Evolutionary conservation across 2,797 vertebrate species (phyloP), one percentile per base, ranked within the genome.

Genomic region (Alfaro cultratus): DNA sequence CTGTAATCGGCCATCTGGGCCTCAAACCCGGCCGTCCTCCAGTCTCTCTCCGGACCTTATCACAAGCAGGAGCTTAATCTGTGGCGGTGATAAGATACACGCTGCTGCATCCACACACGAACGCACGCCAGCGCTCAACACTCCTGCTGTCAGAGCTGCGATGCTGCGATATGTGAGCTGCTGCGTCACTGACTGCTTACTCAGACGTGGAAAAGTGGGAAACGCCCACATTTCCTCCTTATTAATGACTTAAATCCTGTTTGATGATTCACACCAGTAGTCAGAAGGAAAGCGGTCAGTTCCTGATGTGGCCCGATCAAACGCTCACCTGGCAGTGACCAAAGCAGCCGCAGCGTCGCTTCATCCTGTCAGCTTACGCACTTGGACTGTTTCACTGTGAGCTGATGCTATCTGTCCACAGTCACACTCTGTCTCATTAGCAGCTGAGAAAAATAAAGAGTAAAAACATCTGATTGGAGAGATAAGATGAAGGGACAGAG

Each of bases 1-100:
- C 76, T 75, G 67, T 92, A 93, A 93, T 93, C 91, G 79, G 39
- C 89, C 85, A 90, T 92, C 93, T 87, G 87, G 85, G 82, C 85
- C 79, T 62, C 71, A 16, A 41, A 74, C 53, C 49, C 77, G 49
- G 62, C 81, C 73, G 9, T 86, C 83, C 88, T 85, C 81, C 85
- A 71, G 82, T 87, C 87, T 87, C 86, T 88, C 70, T 82, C 73
- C 34, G 74, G 74, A 81, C 92, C 83, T 94, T 93, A 94, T 94
- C 91, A 29, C 83, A 34, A 83, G 82, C 85, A 46, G 88, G 15
- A 86, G 87, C 84, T 93, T 91, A 90, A 93, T 91, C 93, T 91
- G 89, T 74, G 29, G 79, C 39, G 29, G 82, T 82, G 94, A 94
- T 93, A 92, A 94, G 89, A 91, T 83, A 76, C 71, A 62, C 79